These are phyloP conservation scores for Orchesellides sinensis DNA, from an alignment of 2,888 invertebrate species.

Conservation along the genomic window DNA sequence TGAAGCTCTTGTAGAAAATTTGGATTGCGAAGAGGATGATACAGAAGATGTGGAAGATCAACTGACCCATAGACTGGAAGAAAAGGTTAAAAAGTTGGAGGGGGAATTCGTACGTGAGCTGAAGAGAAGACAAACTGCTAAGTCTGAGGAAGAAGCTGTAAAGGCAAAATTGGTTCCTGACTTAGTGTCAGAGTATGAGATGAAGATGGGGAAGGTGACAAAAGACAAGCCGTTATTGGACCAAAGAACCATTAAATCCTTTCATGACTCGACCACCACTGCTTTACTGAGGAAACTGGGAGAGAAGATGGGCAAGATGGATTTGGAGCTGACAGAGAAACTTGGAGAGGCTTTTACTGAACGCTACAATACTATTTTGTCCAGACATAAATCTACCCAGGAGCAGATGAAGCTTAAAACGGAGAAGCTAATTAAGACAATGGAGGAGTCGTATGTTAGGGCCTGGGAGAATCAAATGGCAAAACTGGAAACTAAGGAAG, in stretches of 20 bases:
- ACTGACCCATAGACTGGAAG: no score
- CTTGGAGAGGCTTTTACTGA: neutral
- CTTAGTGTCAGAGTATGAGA: neutral
- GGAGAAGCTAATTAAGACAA: neutral
- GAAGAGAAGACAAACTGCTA: neutral
- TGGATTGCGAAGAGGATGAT: slow-evolving; percentile 23
- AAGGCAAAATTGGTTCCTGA: no score
- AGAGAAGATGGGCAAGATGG: neutral
- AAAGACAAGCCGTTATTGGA: neutral
- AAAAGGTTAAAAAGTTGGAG: slow-evolving; percentile 7
- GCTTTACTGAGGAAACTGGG: neutral
- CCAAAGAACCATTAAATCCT: neutral
- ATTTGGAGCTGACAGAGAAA: neutral
- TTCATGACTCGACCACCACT: no score
- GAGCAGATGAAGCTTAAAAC: neutral
- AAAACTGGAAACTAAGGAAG: neutral
- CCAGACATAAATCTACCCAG: neutral
- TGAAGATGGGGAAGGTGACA: neutral
- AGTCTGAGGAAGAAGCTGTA: neutral
- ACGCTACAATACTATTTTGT: neutral
- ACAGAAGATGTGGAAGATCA: neutral
- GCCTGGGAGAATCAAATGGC: neutral
- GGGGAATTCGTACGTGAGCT: neutral
- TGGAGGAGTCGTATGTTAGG: neutral
- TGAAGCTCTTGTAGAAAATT: slow-evolving; percentile 32